Conservation (phyloP, 2,888 invertebrate genomes). For the Pimpla rufipes region DNA sequence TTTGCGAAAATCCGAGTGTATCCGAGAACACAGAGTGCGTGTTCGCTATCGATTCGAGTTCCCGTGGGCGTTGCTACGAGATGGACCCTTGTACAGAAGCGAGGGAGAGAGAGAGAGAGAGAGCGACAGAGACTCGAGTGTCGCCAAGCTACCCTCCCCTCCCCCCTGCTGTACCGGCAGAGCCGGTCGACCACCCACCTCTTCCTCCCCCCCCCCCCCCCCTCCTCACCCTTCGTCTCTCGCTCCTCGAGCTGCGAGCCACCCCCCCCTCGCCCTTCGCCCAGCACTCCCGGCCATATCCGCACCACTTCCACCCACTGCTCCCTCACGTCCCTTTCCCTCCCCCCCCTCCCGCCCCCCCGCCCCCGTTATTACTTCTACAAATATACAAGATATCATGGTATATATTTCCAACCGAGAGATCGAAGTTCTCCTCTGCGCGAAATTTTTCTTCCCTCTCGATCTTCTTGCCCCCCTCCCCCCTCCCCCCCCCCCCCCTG, state of each 20-base stretch:
- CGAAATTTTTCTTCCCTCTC: constrained; percentile 38
- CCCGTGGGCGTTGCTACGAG: constrained; percentile 86
- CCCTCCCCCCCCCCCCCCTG: too few relatives aligned
- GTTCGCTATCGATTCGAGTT: constrained; percentile 84
- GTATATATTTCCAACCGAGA: constrained; percentile 67
- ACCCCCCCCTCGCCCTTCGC: constrained; percentile 65
- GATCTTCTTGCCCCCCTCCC: too few relatives aligned
- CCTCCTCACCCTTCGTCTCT: too few relatives aligned
- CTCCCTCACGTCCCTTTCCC: constrained; percentile 49
- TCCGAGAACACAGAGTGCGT: constrained; percentile 83
- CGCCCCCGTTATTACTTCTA: constrained; percentile 81
- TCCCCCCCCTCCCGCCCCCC: constrained; percentile 67
- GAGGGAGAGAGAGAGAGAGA: constrained; percentile 76
- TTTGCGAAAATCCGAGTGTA: constrained; percentile 79
- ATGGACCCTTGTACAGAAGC: constrained; percentile 84
- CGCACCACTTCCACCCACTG: constrained; percentile 61
- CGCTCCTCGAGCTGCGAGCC: too few relatives aligned
- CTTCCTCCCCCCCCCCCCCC: constrained; percentile 60
- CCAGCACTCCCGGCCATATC: constrained; percentile 60
- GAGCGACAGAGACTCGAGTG: constrained; percentile 81
- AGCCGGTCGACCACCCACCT: constrained; percentile 50
- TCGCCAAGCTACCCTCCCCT: constrained; percentile 84
- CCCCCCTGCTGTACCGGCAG: constrained; percentile 65
- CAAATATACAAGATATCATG: constrained; percentile 81
- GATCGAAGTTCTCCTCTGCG: constrained; percentile 72